Base-by-base conservation (phyloP, 1,140 invertebrate species). In the Liolophura sinensis region DNA sequence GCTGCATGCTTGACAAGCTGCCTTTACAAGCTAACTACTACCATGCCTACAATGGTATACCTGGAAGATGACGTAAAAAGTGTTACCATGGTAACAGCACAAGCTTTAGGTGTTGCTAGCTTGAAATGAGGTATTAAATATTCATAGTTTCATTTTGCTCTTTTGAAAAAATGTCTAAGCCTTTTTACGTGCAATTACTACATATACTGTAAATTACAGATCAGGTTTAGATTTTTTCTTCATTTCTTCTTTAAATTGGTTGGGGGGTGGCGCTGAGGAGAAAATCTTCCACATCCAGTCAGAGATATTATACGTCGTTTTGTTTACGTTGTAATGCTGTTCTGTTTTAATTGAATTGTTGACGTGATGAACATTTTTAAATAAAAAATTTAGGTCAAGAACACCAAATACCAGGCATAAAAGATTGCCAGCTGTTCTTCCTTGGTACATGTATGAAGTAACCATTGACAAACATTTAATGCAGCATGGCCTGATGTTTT, bases 1-100 rank as follows among this genome's bases (percentile, higher is more conserved):
- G 96, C 9, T 91, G 92, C 73, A 89, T 90, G 60, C 92, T 93
- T 73, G 85, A 88, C 0, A 98, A 98, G 84, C 83, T 99, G 18
- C 96, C 96, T 0, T 75, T 96, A 0, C 97, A 99, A 88, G 96
- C 91, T 0, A 97, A 99, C 85, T 97, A 92, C 81, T 99, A 98
- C 87, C 9, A 89, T 99, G 83, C 90, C 96, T 14, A 87, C 91
- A 3, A 89, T 90, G 63, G 90, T 90, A 0, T 99, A 92, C 79
- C 92, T 99, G 64, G 91, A 99, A 86, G 95, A 98, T 85, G 84
- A 87, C 14, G n/a, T n/a, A 69, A 74, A 60, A 18, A 86, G 96
- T 71, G 83, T 99, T 61, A 79, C 60, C 64, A 68, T 99, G 5
- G 78, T 95, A 16, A 92, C 92, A 0, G 91, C 89, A 18, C 95